Base-by-base conservation (phyloP, 2,888 invertebrate species). In the Eucriotettix oculatus region DNA sequence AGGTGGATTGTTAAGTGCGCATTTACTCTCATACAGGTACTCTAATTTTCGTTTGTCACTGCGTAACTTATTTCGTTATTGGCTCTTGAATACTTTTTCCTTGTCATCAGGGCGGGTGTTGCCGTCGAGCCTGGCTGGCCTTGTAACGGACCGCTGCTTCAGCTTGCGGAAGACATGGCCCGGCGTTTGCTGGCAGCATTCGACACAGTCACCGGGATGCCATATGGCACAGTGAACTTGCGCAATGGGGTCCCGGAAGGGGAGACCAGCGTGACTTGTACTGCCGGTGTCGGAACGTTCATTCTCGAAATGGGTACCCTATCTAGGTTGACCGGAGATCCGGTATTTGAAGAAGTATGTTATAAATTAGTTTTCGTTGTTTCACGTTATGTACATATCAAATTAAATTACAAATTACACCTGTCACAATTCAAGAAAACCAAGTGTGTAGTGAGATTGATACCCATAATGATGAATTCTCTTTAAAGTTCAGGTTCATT, bases 221-320 rank as follows among this genome's bases (percentile, higher is more conserved):
- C 98, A 0, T 98, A 94, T 75, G 99, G 99, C 10, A 99, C 99
- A 0, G 94, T 95, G 0, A 95, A 95, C 73, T 76, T 99, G 44
- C 80, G 85, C 58, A 80, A 89, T 69, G 98, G 98, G 1, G 92
- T 99, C 1, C 98, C 98, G 0, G 80, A 81, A 43, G 92, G 90
- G 10, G 99, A 99, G 75, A 99, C 99, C 0, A 86, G 93, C 48
- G 83, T 99, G 1, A 99, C 98, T 0, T 98, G 98, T 71, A 97
- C 98, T 0, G 99, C 99, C 14, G 96, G 98, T 1, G 92, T 98
- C 52, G 97, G 97, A 1, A 99, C 99, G 3, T 98, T 92, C 72
- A 83, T 99, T 52, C 78, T 99, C 16, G 99, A 99, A 74, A 98
- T 99, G 78, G 97, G 95, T 1, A 86, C 97, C 0, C 76, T 98